Conservation (phyloP, 2,113 vertebrate genomes). For the Tetrax tetrax region DNA sequence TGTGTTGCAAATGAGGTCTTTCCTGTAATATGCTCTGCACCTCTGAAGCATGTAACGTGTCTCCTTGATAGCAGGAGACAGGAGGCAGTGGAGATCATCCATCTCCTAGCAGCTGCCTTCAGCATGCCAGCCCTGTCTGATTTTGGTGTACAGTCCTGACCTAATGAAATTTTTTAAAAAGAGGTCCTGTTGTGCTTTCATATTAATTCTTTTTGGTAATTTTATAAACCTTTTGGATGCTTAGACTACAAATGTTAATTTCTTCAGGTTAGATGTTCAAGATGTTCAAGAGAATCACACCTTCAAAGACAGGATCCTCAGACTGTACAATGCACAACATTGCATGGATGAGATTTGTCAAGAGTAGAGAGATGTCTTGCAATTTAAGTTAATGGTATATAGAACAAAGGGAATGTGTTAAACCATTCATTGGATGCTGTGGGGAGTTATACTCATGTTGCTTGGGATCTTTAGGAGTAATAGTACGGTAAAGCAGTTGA, state of each 20-base stretch:
- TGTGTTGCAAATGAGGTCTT: neutral
- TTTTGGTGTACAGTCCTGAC: neutral
- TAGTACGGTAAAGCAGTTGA: neutral
- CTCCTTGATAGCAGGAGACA: neutral
- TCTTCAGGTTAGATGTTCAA: neutral
- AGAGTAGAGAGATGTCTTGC: neutral
- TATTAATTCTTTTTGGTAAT: neutral
- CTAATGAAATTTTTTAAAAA: neutral
- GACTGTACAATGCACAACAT: neutral
- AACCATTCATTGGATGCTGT: neutral
- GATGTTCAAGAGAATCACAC: neutral
- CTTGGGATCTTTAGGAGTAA: neutral
- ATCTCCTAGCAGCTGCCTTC: neutral
- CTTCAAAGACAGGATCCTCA: neutral
- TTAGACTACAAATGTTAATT: neutral
- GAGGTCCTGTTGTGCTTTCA: neutral
- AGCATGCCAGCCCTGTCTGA: neutral
- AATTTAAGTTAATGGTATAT: neutral
- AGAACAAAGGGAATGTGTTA: neutral
- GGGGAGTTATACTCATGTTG: neutral
- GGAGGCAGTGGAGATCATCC: neutral
- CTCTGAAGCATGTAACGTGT: neutral
- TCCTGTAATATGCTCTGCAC: neutral
- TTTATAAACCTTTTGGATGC: neutral
- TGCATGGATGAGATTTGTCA: neutral